Evolutionary conservation across 2,113 vertebrate species (phyloP).

Genomic region (Nyctibius bracteatus): DNA sequence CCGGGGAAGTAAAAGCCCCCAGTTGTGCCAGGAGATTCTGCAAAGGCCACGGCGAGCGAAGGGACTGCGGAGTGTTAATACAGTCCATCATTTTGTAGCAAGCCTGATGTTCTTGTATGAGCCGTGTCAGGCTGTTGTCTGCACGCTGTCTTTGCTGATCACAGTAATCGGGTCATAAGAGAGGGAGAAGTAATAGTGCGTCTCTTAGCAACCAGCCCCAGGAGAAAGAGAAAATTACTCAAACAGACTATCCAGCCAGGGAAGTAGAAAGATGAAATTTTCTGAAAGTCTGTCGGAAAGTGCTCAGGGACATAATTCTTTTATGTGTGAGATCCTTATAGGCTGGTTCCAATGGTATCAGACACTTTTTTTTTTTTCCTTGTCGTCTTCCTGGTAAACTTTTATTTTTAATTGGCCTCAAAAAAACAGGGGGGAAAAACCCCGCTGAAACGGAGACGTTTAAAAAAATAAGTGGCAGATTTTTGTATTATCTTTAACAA

Average conservation of each 20-base stretch:
- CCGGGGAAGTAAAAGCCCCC: conserved; percentile 26
- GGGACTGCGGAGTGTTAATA: conserved; percentile 51
- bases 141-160: conserved; percentile 67
- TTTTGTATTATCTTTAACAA: not conserved
- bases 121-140: conserved; percentile 64
- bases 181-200: conserved; percentile 73
- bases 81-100: conserved; percentile 53
- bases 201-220: conserved; percentile 80
- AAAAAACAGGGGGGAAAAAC: not conserved
- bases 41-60: conserved; percentile 17
- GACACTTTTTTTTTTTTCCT: not conserved
- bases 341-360: conserved; percentile 17
- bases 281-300: conserved; percentile 65
- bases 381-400: not conserved
- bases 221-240: conserved; percentile 76
- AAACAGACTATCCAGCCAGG: conserved; percentile 64
- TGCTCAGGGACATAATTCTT: conserved; percentile 51
- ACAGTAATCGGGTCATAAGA: conserved; percentile 76
- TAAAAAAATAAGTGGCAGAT: not conserved
- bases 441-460: not conserved
- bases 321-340: conserved; percentile 29
- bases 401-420: conserved; percentile 18
- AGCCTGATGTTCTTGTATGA: conserved; percentile 20
- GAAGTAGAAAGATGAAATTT: conserved; percentile 69
- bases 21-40: conserved; percentile 36